These are phyloP conservation scores for Quadroppia sp. DNA, from an alignment of 2,888 invertebrate species.

Conservation along the genomic window DNA sequence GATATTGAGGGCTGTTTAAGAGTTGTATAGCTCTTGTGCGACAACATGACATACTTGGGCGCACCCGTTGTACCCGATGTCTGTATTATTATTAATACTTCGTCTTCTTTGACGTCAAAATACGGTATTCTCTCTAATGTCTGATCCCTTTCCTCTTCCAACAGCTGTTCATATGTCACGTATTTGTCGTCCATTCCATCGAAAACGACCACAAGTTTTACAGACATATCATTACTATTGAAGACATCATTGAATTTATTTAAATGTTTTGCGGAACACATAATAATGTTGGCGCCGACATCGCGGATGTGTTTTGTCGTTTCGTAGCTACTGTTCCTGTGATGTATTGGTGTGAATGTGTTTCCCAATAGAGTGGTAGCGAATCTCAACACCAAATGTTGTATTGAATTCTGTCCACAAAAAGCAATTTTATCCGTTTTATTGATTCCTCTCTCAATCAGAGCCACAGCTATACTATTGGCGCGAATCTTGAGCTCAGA, in stretches of 20 bases:
- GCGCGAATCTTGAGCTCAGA: neutral
- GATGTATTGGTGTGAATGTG: neutral
- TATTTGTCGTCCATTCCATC: neutral
- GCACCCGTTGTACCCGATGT: slow-evolving; percentile 1
- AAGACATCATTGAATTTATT: slow-evolving; percentile 2
- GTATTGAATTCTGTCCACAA: slow-evolving; percentile 20
- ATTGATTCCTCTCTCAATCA: slow-evolving; percentile 31
- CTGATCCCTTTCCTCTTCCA: slow-evolving; percentile 18
- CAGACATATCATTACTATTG: neutral
- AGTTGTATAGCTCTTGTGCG: neutral
- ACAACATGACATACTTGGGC: slow-evolving; percentile 9
- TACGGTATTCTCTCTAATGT: neutral
- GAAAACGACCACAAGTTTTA: neutral
- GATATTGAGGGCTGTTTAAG: no score
- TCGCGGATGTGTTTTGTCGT: neutral
- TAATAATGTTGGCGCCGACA: neutral
- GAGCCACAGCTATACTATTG: slow-evolving; percentile 15
- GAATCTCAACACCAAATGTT: slow-evolving; percentile 26
- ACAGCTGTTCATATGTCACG: neutral
- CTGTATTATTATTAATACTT: neutral
- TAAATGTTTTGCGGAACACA: neutral
- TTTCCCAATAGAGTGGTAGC: slow-evolving; percentile 10
- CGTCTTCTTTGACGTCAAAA: neutral
- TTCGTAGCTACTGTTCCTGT: neutral
- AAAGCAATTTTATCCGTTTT: slow-evolving; percentile 22